phyloP scores from a whole-genome alignment of 1,140 invertebrate species.

The Bombus balteatus region DNA sequence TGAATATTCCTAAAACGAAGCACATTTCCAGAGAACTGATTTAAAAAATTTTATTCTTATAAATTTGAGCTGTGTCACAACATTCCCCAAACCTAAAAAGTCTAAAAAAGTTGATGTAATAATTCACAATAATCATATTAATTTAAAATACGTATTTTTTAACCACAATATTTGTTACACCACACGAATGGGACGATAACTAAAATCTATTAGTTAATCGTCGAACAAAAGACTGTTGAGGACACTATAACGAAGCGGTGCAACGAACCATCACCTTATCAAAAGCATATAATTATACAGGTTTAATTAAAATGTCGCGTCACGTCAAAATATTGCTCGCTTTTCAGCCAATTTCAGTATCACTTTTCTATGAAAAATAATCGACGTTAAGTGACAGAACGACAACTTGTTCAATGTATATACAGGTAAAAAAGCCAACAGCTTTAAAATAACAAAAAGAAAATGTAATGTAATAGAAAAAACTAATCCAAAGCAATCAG shows the following conservation, averaged over 20 bases:
- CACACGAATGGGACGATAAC: not conserved
- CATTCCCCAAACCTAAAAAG: too few species aligned
- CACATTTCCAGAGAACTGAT: too few species aligned
- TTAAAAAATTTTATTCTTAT: too few species aligned
- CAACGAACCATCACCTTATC: not conserved
- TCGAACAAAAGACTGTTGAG: not conserved
- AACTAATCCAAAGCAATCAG: not conserved
- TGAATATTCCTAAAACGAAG: too few species aligned
- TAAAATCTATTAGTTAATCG: not conserved
- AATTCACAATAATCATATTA: too few species aligned
- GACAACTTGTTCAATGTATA: not conserved
- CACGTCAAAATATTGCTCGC: not conserved
- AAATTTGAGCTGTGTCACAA: too few species aligned
- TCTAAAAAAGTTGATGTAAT: too few species aligned
- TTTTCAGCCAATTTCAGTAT: not conserved
- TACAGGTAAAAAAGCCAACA: not conserved
- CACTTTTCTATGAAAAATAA: conserved; percentile 29
- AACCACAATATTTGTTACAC: not conserved
- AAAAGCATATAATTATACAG: not conserved
- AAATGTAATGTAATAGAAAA: not conserved
- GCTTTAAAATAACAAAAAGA: not conserved
- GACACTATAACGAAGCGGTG: not conserved
- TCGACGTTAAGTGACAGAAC: conserved; percentile 17
- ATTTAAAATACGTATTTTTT: not conserved
- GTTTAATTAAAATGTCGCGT: conserved; percentile 16